Evolutionary conservation across 1,140 invertebrate genomes (phyloP), one percentile per base, ranked within the genome.

Genomic region (Dolichoris vasculosae): DNA sequence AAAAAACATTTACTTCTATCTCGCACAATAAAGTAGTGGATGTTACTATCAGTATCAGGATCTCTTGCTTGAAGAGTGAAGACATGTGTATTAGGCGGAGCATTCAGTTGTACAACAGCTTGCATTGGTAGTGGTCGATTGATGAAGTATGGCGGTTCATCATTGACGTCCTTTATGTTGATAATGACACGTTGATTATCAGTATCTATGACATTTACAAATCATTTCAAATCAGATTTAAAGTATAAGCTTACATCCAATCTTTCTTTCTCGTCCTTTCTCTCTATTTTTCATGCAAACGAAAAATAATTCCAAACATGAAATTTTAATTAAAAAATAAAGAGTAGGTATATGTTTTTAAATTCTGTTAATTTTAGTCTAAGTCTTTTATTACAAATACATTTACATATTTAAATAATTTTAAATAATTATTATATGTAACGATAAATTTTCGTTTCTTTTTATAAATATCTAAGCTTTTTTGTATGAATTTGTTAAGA

Each of bases 71-170:
- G 98, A 8, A 99, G 95, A 6, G 98, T 98, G 91, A 98, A 99
- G 0, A 99, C 97, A n/a, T 97, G 97, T 0, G 98, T 98, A 91
- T 98, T 98, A 40, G 97, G 97, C 8, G 97, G 97, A 26, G 98
- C 98, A 90, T 99, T 99, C 30, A 98, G 94, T 90, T 98, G 97
- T 0, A 99, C 98, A 79, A 98, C 97, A 8, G 98, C 97, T 93
- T 98, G 97, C 97, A 99, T 98, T n/a, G 98, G 98, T 85, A 98
- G 93, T 0, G 98, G 98, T 6, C 97, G 95, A 93, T 98, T 99
- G 94, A 99, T 98, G 94, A 99, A 99, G 92, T 98, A 98, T 1
- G 98, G 98, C 2, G 97, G 96, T 93, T 99, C 98, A 92, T 98
- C 98, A 92, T 99, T 99, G n/a, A 98, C 97, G 93, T 99, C 98